Evolutionary conservation across 2,113 vertebrate genomes (phyloP).

Genomic region (Elephas maximus): DNA sequence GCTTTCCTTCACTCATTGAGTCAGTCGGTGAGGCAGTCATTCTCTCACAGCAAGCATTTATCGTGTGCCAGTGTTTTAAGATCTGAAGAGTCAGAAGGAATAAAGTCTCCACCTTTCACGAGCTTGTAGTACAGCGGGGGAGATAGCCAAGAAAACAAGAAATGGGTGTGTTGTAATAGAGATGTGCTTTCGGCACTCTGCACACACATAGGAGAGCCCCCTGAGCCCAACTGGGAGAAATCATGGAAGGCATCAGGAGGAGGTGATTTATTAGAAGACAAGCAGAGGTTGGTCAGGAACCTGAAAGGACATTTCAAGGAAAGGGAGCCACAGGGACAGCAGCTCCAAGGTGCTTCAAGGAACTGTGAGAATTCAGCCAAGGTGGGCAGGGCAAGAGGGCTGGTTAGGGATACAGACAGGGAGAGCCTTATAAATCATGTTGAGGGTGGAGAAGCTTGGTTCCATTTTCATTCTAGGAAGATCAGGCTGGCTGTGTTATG

Average conservation of each 20-base stretch:
- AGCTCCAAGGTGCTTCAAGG: not conserved
- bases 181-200: not conserved
- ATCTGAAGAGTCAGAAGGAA: not conserved
- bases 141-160: not conserved
- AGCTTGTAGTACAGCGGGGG: not conserved
- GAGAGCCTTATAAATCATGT: fast-evolving
- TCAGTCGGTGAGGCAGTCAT: not conserved
- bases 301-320: not conserved
- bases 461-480: slow-evolving; percentile 12
- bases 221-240: not conserved
- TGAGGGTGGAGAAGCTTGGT: not conserved
- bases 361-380: not conserved
- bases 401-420: not conserved
- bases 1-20: not conserved
- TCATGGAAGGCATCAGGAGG: not conserved
- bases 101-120: not conserved
- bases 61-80: not conserved
- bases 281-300: not conserved
- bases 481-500: not conserved
- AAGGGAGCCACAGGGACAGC: not conserved
- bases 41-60: not conserved
- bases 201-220: not conserved
- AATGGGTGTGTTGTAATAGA: not conserved
- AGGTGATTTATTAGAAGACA: not conserved
- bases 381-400: not conserved